phyloP scores from a whole-genome alignment of 92 coral and sea anemone species.

The Bergia sp. region DNA sequence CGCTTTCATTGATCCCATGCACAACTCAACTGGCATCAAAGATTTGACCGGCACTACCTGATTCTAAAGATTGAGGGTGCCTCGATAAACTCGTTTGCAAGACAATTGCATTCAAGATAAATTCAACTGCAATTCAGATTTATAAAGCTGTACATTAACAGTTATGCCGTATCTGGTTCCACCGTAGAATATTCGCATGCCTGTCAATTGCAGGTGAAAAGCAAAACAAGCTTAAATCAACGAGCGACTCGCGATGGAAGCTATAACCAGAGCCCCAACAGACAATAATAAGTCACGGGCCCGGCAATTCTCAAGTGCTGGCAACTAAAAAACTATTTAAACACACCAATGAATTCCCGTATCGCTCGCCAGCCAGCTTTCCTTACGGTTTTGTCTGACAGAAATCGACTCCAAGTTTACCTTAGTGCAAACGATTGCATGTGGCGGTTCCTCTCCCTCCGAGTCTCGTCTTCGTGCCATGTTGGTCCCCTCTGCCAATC shows the following conservation, averaged over 20 bases:
- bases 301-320: slow-evolving; percentile 6
- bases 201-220: slow-evolving; percentile 9
- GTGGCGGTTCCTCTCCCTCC: slow-evolving; percentile 65
- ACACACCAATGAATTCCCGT: slow-evolving; percentile 52
- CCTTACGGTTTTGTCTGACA: slow-evolving; percentile 2
- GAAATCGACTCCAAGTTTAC: slow-evolving; percentile 36
- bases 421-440: slow-evolving; percentile 64
- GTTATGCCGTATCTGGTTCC: slow-evolving; percentile 2
- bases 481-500: slow-evolving; percentile 7
- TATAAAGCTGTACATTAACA: not conserved
- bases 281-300: not conserved
- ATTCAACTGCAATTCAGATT: not conserved
- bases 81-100: not conserved
- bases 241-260: not conserved
- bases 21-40: not conserved
- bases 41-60: not conserved
- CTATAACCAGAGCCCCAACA: not conserved
- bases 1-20: not conserved
- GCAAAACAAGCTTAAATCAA: not conserved
- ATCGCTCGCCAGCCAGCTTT: slow-evolving; percentile 64
- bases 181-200: not conserved
- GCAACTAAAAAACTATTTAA: slow-evolving; percentile 28
- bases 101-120: not conserved
- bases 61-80: not conserved
- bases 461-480: slow-evolving; percentile 59